Base-by-base conservation (phyloP, 2,888 invertebrate species). In the Hydrotaea diabolus region DNA sequence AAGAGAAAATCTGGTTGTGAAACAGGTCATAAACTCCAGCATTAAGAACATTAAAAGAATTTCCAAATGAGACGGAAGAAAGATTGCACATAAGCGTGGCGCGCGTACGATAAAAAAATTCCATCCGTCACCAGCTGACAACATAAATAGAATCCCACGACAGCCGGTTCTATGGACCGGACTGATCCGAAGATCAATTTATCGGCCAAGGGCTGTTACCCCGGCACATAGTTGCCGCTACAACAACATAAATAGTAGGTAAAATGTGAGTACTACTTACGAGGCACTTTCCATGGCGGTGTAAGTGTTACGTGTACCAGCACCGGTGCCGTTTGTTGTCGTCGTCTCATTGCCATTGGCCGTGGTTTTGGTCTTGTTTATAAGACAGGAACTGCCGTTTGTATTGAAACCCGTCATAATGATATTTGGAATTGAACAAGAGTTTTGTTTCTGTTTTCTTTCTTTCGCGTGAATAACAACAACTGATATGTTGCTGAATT, bases 371-470 rank as follows among this genome's bases (percentile, higher is more conserved):
- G 80, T 78, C 66, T 80, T 86, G 62, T 85, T 78, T 59, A 87
- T 86, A 21, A 88, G 80, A 73, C 85, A 83, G 49, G 57, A 43
- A 26, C 19, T 81, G 80, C 85, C 87, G 62, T 88, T 88, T 39
- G 87, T 85, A 72, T 86, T 86, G 77, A 88, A 89, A 76, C 90
- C 89, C 39, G 90, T 90, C 90, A 90, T 90, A 83, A 73, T 86
- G 53, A 72, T 81, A 53, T 74, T 49, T 26, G 59, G 15, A 26
- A 15, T 15, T 23, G 2, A 21, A 17, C 11, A 21, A 23, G 26
- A 2, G 46, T 62, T 77, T 15, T 72, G 49, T 73, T 76, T 69
- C 23, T 72, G 69, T 2, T 77, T 31, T 36, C 36, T 46, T 8
- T 39, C 39, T 39, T 39, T n/a, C n/a, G n/a, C n/a, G n/a, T n/a